These are phyloP conservation scores for Ariopsis seemanni DNA, from an alignment of 2,113 vertebrate species.

Conservation along the genomic window DNA sequence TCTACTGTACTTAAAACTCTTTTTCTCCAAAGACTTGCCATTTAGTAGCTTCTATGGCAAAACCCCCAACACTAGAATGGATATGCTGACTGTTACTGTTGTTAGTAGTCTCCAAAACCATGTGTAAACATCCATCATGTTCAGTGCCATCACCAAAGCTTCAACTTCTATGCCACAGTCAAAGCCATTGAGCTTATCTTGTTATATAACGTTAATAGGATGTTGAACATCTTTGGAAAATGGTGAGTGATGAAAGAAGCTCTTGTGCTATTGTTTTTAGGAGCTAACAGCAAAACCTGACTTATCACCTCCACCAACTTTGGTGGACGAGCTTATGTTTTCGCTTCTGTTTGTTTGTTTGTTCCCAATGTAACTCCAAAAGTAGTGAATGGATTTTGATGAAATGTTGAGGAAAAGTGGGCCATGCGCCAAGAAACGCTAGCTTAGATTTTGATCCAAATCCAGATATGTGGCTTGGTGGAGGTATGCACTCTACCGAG, in stretches of 20 bases:
- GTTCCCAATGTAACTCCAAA: too few species aligned
- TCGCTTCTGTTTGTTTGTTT: too few species aligned
- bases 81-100: neutral
- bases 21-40: neutral
- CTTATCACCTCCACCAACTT: too few species aligned
- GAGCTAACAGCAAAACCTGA: too few species aligned
- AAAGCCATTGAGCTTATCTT: neutral
- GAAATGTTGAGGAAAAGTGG: too few species aligned
- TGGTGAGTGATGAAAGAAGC: neutral
- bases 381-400: too few species aligned
- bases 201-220: neutral
- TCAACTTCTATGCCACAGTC: neutral
- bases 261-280: neutral
- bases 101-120: neutral
- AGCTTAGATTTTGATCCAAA: too few species aligned
- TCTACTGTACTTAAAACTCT: neutral
- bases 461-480: too few species aligned
- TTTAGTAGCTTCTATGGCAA: neutral
- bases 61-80: neutral
- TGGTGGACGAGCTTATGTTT: too few species aligned
- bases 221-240: neutral
- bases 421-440: too few species aligned
- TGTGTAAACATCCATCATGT: neutral
- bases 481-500: too few species aligned
- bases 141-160: neutral